Percentiles rank a stretch among this genome's conserved stretches.
Evolutionary conservation across 2,888 invertebrate genomes (phyloP).

Genomic region (Chymomyza amoena): DNA sequence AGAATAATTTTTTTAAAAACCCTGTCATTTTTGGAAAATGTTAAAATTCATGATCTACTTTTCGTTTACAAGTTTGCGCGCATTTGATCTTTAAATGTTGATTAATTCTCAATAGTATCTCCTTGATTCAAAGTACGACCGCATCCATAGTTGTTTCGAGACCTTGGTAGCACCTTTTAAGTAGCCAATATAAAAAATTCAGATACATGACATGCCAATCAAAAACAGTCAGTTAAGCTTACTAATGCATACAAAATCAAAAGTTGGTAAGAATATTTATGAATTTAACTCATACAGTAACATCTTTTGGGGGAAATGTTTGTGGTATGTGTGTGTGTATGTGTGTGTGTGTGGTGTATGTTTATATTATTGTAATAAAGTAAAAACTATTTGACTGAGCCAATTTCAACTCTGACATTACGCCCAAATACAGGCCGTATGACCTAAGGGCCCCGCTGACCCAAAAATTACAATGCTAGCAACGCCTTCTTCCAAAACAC

Average conservation of each 20-base stretch:
- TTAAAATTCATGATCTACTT: not conserved
- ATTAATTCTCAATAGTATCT: not conserved
- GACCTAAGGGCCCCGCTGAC: not conserved
- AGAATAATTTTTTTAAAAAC: too few species aligned
- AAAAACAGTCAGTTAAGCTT: not conserved
- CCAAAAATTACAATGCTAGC: not conserved
- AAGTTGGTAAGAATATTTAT: not conserved
- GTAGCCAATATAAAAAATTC: not conserved
- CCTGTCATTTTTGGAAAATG: not conserved
- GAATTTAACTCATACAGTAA: not conserved
- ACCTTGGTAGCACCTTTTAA: not conserved
- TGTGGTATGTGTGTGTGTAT: not conserved
- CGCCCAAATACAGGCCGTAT: not conserved
- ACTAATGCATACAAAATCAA: conserved; percentile 2
- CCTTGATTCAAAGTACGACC: too few species aligned
- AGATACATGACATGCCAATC: not conserved
- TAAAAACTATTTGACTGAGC: not conserved
- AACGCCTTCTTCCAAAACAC: not conserved
- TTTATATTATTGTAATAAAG: not conserved
- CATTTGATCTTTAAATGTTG: not conserved
- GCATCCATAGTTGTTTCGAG: too few species aligned
- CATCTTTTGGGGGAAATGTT: not conserved
- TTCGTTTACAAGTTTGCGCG: not conserved
- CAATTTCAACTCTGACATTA: conserved; percentile 65
- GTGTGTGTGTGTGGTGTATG: not conserved